Conservation (phyloP, 2,888 invertebrate species). For the Copidosoma aretas region DNA sequence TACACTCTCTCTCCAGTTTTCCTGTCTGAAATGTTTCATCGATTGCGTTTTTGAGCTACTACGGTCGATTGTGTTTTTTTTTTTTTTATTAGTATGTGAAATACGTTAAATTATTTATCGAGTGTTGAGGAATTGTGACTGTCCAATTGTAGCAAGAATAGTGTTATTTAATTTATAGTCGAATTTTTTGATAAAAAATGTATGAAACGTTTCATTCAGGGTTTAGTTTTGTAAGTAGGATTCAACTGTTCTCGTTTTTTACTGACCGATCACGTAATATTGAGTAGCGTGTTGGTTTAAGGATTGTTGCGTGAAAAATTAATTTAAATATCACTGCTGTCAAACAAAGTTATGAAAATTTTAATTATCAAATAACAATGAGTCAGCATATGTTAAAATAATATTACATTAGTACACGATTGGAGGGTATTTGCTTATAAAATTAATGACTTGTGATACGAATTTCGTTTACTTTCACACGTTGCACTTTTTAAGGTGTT, state of each 20-base stretch:
- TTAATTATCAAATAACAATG: slow-evolving; percentile 19
- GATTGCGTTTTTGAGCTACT: slow-evolving; percentile 6
- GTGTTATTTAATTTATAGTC: slow-evolving; percentile 19
- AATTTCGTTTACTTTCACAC: slow-evolving; percentile 13
- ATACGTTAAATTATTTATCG: neutral
- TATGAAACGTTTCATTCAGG: slow-evolving; percentile 13
- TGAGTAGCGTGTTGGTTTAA: slow-evolving; percentile 27
- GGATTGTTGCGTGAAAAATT: slow-evolving; percentile 17
- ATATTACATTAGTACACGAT: slow-evolving; percentile 19
- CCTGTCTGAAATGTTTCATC: slow-evolving; percentile 12
- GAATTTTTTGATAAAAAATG: slow-evolving; percentile 20
- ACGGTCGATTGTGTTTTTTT: neutral
- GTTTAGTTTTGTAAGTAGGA: slow-evolving; percentile 20
- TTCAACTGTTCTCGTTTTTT: slow-evolving; percentile 26
- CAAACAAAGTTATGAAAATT: slow-evolving; percentile 12
- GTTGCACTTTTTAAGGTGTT: neutral
- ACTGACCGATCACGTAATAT: slow-evolving; percentile 22
- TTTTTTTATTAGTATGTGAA: neutral
- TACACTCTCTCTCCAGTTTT: neutral
- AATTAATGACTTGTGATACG: slow-evolving; percentile 31
- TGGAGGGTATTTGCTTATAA: slow-evolving; percentile 15
- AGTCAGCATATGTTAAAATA: slow-evolving; percentile 18
- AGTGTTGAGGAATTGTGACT: neutral
- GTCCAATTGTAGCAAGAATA: neutral
- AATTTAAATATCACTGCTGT: slow-evolving; percentile 22